Conservation (phyloP, 2,797 vertebrate genomes). For the Propithecus perrieri region DNA sequence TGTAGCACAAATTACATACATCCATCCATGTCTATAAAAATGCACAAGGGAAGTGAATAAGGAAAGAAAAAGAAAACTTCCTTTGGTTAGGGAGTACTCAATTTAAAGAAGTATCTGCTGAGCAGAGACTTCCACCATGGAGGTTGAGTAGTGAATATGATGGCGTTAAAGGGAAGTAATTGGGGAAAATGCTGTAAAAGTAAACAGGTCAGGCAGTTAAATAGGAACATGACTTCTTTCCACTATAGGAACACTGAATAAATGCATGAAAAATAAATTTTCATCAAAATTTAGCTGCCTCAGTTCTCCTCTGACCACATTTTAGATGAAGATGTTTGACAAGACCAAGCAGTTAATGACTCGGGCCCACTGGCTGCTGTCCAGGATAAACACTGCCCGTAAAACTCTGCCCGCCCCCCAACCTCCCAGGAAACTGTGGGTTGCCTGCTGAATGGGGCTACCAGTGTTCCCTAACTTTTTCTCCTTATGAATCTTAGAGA, state of each 20-base stretch:
- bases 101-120: neutral
- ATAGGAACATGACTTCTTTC: neutral
- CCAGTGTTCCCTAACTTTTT: conserved; percentile 17
- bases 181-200: neutral
- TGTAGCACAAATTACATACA: neutral
- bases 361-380: conserved; percentile 59
- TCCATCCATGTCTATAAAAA: neutral
- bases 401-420: conserved; percentile 50
- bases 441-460: conserved; percentile 26
- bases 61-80: neutral
- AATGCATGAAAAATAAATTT: conserved; percentile 38
- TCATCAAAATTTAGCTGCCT: conserved; percentile 59
- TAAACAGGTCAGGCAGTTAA: neutral
- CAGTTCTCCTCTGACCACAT: conserved; percentile 53
- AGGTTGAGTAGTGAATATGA: neutral
- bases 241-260: neutral
- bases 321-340: conserved; percentile 61
- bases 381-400: conserved; percentile 69
- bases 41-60: neutral
- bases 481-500: neutral
- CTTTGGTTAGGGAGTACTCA: neutral
- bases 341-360: neutral
- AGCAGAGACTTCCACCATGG: neutral
- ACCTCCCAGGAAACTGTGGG: neutral
- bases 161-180: neutral